A percentile compares a stretch with the other conserved stretches of the same genome.
Evolutionary conservation across 2,113 vertebrate genomes (phyloP).

Genomic region (Oxyruncus cristatus): DNA sequence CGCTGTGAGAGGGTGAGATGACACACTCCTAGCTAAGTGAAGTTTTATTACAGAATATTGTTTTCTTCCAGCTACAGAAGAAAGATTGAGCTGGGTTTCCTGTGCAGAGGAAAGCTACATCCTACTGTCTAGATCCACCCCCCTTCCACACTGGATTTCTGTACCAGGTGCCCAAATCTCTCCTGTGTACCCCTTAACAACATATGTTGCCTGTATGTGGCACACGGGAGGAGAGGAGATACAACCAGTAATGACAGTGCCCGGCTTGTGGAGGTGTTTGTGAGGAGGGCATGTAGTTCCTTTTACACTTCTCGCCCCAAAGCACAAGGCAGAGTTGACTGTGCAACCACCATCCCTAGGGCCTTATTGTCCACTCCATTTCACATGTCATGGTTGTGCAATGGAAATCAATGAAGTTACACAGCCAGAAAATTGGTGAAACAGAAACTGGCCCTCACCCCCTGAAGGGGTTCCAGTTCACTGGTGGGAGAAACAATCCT

Average conservation of each 20-base stretch:
- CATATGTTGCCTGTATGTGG: rapidly evolving
- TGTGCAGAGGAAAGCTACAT: not conserved
- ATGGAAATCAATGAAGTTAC: conserved; percentile 27
- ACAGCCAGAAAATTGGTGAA: conserved; percentile 40
- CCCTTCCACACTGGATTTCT: not conserved
- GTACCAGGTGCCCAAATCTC: not conserved
- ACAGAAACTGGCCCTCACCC: not conserved
- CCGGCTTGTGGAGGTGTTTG: not conserved
- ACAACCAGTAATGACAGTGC: not conserved
- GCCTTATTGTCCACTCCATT: not conserved
- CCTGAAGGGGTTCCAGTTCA: not conserved
- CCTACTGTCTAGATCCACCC: not conserved
- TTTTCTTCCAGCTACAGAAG: not conserved
- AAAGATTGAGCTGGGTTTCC: not conserved
- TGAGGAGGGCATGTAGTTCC: rapidly evolving
- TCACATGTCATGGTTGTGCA: not conserved
- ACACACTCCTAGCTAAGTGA: not conserved
- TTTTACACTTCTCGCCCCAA: not conserved
- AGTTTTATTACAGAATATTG: not conserved
- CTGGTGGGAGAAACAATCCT: not conserved
- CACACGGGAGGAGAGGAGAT: not conserved
- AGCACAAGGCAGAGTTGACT: not conserved
- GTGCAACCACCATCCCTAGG: not conserved
- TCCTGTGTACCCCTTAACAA: not conserved
- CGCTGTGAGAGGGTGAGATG: not conserved